These are phyloP conservation scores for Sebastes glaucus DNA, from an alignment of 2,797 vertebrate species.

Conservation along the genomic window DNA sequence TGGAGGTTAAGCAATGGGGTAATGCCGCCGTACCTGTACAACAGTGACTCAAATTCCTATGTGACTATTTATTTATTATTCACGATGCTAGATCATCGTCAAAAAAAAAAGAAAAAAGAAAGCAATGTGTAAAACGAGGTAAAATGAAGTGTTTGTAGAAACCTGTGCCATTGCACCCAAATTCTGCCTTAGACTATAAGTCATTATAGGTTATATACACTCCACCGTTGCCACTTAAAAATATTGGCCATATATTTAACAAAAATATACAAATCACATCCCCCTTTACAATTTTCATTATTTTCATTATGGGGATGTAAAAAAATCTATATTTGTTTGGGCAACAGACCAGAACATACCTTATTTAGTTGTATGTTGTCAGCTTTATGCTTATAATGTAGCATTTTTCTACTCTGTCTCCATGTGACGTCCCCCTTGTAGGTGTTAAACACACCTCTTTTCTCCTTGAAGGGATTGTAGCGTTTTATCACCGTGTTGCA, in stretches of 20 bases:
- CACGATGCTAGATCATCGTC: constrained; percentile 3
- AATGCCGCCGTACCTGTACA: neutral
- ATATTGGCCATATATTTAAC: neutral
- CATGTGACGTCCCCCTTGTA: constrained; percentile 21
- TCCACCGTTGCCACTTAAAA: constrained; percentile 53
- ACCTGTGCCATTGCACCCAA: constrained; percentile 39
- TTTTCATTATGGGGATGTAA: constrained; percentile 45
- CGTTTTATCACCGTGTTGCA: constrained; percentile 40
- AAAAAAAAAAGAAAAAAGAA: neutral
- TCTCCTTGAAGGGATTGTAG: constrained; percentile 63
- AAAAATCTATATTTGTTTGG: constrained; percentile 11
- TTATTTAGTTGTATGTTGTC: constrained; percentile 21
- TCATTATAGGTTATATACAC: constrained; percentile 20
- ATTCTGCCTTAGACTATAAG: constrained; percentile 21
- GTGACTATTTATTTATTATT: constrained; percentile 57
- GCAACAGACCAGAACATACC: constrained; percentile 31
- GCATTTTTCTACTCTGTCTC: constrained; percentile 46
- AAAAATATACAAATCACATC: constrained; percentile 14
- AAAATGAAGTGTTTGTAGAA: constrained; percentile 46
- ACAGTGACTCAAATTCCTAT: constrained; percentile 13
- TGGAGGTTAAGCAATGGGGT: constrained; percentile 48
- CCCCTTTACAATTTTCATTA: constrained; percentile 39
- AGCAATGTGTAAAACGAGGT: constrained; percentile 41
- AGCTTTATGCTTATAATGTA: constrained; percentile 68
- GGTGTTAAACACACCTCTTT: constrained; percentile 48